Evolutionary conservation across 2,797 vertebrate genomes (phyloP), one percentile per base, ranked within the genome.

Genomic region (Acanthiza pusilla): DNA sequence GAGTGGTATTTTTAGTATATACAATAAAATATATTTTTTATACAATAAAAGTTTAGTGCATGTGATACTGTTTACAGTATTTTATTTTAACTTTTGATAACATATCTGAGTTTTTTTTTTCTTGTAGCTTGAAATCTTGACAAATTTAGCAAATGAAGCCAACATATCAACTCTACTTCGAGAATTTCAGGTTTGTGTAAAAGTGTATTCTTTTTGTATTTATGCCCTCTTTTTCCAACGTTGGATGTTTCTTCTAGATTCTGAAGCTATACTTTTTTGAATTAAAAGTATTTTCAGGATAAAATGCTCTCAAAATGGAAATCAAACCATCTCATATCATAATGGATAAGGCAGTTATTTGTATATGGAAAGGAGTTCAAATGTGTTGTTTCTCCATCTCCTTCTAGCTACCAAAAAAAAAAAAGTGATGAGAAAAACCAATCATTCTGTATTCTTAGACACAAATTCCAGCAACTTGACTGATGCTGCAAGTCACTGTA

Each of bases 141-240:
- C 99, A 84, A 99, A 99, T 96, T 97, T 99, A 94, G 99, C 99
- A 91, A 99, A 98, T 72, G 99, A 99, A 97, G 98, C 99, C 38
- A 99, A 99, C 96, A 99, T 99, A 97, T 99, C 99, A 88, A 99
- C 98, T 45, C 98, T 99, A 50, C 98, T 99, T 84, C 98, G 99
- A 93, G 99, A 99, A 96, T 99, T 99, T 96, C 99, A 99, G 99
- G 99, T 99, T 96, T 96, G 98, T 96, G 9, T 76, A 63, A 36
- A 72, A 74, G 8, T 48, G 2, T 78, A 19, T 91, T 89, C 16
- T 87, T 88, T 57, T 50, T 76, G 7, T 51, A 71, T 88, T 23
- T 77, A 67, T 7, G 3, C 27, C 75, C 32, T 81, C n/a, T 71
- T 32, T 82, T 75, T 45, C 25, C 5, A 0, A 73, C 87, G 21